Evolutionary conservation across 2,888 invertebrate genomes (phyloP), one percentile per base, ranked within the genome.

Genomic region (Holacanthella duospinosa): DNA sequence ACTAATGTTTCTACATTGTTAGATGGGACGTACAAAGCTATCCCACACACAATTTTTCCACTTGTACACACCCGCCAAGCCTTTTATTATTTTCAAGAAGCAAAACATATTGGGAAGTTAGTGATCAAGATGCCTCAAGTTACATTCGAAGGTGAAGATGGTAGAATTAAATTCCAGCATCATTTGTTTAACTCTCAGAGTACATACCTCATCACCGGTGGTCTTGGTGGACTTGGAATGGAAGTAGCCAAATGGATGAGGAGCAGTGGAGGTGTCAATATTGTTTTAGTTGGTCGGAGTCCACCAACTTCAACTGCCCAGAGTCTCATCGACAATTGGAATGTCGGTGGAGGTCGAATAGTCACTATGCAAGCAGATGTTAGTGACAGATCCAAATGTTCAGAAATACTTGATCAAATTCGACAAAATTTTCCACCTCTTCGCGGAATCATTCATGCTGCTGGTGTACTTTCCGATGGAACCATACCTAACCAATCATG

Each of bases 161-260:
- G 55, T 4, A 6, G 27, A 6, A 12, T 55, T 3, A 26, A 4
- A 12, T 26, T 55, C 6, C 19, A n/a, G 3, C 55, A 55, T 21
- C 4, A 55, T 12, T 24, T 59, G 19, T 68, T 68, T 44, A 64
- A 66, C 56, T 59, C 57, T 9, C 24, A 44, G 29, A 59, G 62
- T n/a, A 66, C 66, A 1, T 68, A 68, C 26, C 43, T 68, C 9
- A 66, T 68, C 16, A 68, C 66, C 26, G 68, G 68, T 54, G 68
- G 68, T 16, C 62, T 68, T 21, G 68, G 68, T 27, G 68, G 66
- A 0, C 64, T 68, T 16, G 68, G 68, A 16, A 62, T 68, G 53
- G 66, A 62, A 53, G 62, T 68, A 2, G 57, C 63, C 2, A 64
- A 68, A 29, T 68, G 64, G 64, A 68, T 68, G 68, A 43, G 59